phyloP scores from a whole-genome alignment of 1,140 invertebrate genomes.

The Periplaneta americana region DNA sequence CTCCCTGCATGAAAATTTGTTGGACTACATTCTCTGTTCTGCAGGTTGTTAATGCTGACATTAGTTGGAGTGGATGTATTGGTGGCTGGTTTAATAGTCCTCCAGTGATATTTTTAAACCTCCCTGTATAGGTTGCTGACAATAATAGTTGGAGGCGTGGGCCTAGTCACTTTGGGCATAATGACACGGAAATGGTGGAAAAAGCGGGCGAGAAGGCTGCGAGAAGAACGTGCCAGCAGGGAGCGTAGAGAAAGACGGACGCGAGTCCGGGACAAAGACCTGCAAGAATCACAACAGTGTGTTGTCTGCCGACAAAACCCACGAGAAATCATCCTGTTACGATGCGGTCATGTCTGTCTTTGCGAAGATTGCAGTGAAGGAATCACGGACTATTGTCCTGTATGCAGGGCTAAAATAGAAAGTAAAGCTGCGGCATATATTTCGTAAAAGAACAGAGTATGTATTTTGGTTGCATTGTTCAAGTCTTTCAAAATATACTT shows the following conservation, averaged over 20 bases:
- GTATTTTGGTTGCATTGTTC: too few species aligned
- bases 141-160: conserved; percentile 60
- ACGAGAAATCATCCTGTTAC: conserved; percentile 71
- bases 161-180: conserved; percentile 54
- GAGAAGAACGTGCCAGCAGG: not conserved
- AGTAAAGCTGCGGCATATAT: conserved; percentile 66
- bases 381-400: conserved; percentile 60
- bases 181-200: conserved; percentile 39
- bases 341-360: conserved; percentile 77
- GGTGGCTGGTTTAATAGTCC: not conserved
- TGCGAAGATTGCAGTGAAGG: conserved; percentile 75
- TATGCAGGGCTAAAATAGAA: conserved; percentile 60
- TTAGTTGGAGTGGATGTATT: too few species aligned
- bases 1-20: too few species aligned
- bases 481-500: too few species aligned
- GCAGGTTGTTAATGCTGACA: too few species aligned
- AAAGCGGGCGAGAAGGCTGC: conserved; percentile 15
- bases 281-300: conserved; percentile 62
- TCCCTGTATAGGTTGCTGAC: conserved; percentile 46
- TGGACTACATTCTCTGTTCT: too few species aligned
- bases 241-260: not conserved
- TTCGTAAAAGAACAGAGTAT: too few species aligned
- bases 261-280: conserved; percentile 33
- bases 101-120: not conserved
- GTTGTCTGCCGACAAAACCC: conserved; percentile 72